Evolutionary conservation across 2,888 invertebrate genomes (phyloP).

Genomic region (Danaus chrysippus): DNA sequence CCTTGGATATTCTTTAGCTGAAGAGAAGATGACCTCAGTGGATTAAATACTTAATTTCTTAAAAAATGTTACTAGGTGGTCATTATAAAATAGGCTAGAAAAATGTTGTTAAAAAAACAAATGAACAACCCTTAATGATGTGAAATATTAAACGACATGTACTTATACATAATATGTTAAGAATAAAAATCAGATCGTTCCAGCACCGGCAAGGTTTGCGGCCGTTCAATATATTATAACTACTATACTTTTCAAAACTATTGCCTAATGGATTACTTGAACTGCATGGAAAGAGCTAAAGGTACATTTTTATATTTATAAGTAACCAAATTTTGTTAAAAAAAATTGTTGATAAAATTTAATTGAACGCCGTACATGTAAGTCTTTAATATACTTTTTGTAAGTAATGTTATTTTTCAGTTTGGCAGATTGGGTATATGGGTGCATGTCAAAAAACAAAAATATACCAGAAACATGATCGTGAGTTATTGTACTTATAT

Average conservation of each 20-base stretch:
- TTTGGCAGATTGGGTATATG: constrained; percentile 40
- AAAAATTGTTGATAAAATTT: neutral
- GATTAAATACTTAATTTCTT: no score
- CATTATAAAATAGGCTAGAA: no score
- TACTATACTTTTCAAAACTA: constrained; percentile 38
- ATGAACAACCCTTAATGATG: neutral
- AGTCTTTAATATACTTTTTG: neutral
- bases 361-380: neutral
- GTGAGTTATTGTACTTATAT: constrained; percentile 31
- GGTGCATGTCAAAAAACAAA: constrained; percentile 34
- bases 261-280: constrained; percentile 44
- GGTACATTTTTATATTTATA: constrained; percentile 26
- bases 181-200: neutral
- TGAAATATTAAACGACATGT: no score
- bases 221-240: constrained; percentile 32
- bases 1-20: no score
- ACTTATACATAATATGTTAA: neutral
- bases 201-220: constrained; percentile 43
- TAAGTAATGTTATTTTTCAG: constrained; percentile 32
- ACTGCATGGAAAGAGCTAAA: constrained; percentile 42
- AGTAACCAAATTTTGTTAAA: neutral
- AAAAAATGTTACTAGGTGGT: no score
- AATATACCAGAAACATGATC: constrained; percentile 25
- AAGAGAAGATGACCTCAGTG: no score
- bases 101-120: no score